Conservation (phyloP, 2,797 vertebrate genomes). For the Tokudaia muenninki region DNA sequence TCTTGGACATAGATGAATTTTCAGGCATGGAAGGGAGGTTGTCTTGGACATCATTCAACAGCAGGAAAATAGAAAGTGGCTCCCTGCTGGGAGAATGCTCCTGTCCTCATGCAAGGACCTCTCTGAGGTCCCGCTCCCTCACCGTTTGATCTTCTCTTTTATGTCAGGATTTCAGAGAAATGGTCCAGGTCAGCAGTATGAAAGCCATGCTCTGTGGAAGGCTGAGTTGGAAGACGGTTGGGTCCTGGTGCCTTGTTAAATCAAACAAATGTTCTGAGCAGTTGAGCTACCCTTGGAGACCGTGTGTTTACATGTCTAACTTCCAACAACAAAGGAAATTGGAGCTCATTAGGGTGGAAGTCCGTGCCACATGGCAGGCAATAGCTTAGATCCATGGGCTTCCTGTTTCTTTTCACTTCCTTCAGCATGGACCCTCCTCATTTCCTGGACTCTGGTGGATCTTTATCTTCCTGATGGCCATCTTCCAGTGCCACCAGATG, state of each 20-base stretch:
- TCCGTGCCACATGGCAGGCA: background rate
- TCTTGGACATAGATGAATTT: background rate
- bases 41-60: constrained; percentile 20
- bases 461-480: background rate
- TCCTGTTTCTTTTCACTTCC: constrained; percentile 1
- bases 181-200: background rate
- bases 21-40: background rate
- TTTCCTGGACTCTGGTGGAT: background rate
- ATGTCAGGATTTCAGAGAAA: background rate
- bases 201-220: background rate
- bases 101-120: background rate
- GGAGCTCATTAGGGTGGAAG: background rate
- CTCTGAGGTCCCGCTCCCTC: background rate
- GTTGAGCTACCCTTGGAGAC: constrained; percentile 70
- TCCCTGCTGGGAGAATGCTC: background rate
- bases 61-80: background rate
- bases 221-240: background rate
- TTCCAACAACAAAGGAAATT: constrained; percentile 67
- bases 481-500: background rate
- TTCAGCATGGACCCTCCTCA: background rate
- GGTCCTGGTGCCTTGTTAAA: constrained; percentile 38
- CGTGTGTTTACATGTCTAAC: constrained; percentile 48
- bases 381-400: background rate
- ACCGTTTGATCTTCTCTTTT: constrained; percentile 47
- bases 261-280: constrained; percentile 42